Conservation (phyloP, 2,797 vertebrate species). For the Trichosurus vulpecula region DNA sequence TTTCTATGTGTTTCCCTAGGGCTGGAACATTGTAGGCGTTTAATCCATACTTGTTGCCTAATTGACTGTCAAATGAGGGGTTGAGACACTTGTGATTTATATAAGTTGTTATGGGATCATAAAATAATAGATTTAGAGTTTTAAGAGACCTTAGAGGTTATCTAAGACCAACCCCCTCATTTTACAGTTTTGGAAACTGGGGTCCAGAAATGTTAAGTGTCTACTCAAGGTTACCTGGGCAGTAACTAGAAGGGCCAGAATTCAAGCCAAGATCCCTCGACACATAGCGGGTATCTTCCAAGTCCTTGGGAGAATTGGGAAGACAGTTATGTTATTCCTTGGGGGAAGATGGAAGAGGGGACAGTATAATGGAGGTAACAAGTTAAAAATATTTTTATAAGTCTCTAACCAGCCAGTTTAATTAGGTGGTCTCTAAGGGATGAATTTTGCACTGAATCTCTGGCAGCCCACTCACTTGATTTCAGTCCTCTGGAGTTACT, state of each 20-base stretch:
- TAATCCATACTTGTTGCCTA: neutral
- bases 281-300: neutral
- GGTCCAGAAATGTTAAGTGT: neutral
- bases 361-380: neutral
- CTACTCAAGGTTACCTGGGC: neutral
- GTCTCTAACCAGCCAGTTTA: neutral
- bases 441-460: constrained; percentile 28
- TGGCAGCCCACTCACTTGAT: constrained; percentile 22
- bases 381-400: neutral
- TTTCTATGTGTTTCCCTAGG: neutral
- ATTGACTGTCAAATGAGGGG: neutral
- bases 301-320: neutral
- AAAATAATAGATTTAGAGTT: neutral
- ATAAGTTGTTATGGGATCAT: neutral
- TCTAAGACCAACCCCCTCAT: neutral
- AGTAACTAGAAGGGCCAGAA: neutral
- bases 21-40: neutral
- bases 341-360: neutral
- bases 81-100: neutral
- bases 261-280: neutral
- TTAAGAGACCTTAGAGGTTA: neutral
- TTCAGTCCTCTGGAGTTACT: constrained; percentile 22
- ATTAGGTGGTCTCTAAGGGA: neutral
- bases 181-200: neutral
- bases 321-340: neutral